Conservation (phyloP, 2,113 vertebrate species). For the Dromiciops gliroides region DNA sequence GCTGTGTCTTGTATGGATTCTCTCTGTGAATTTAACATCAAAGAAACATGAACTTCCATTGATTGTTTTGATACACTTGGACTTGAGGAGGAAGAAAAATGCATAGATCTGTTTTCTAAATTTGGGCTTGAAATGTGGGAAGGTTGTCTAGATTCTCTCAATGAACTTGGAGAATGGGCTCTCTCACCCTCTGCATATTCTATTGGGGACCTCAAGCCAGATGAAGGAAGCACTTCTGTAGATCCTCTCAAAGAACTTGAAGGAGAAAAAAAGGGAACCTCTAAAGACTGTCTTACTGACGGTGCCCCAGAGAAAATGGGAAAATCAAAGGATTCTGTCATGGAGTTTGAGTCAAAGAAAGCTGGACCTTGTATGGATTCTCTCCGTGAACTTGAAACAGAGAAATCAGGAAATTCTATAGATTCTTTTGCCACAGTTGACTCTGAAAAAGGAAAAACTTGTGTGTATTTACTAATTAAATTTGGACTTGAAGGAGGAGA, state of each 20-base stretch:
- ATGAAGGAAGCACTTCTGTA: background rate
- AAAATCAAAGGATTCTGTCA: background rate
- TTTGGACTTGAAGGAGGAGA: background rate
- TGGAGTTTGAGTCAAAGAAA: background rate
- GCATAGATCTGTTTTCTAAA: background rate
- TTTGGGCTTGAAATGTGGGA: background rate
- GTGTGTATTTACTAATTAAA: background rate
- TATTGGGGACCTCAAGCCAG: background rate
- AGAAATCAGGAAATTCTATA: background rate
- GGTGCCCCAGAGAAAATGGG: background rate
- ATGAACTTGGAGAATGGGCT: background rate
- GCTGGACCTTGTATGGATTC: background rate
- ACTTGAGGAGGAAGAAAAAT: background rate
- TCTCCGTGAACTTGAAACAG: background rate
- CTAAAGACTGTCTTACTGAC: background rate
- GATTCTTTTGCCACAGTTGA: background rate
- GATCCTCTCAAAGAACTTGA: no score
- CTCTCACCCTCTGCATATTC: background rate
- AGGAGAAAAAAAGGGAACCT: background rate
- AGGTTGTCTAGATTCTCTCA: background rate
- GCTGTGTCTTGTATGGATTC: background rate
- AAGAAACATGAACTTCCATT: background rate
- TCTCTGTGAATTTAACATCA: background rate
- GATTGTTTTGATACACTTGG: background rate
- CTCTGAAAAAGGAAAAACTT: background rate